Percentiles rank a stretch among this genome's conserved stretches.
These are phyloP conservation scores for Diglossa brunneiventris DNA, from an alignment of 2,113 vertebrate genomes.

Conservation along the genomic window DNA sequence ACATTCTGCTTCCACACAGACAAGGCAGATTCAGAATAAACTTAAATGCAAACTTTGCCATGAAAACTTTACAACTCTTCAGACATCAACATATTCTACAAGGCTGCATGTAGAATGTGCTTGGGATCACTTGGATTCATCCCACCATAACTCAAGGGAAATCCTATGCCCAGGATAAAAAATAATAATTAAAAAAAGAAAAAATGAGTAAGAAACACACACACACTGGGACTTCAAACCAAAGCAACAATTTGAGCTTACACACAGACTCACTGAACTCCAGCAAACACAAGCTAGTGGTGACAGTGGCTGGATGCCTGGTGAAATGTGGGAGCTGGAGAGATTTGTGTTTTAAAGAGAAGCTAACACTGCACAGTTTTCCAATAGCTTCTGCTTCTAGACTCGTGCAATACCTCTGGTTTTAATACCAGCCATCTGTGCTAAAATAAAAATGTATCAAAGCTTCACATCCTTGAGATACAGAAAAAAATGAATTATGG, in stretches of 20 bases:
- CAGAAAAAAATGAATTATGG: background rate
- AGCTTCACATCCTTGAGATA: background rate
- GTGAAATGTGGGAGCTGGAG: background rate
- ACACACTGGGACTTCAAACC: background rate
- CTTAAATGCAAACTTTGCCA: background rate
- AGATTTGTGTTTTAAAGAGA: background rate
- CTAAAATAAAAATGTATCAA: background rate
- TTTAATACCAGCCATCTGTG: slow-evolving; percentile 4
- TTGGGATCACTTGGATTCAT: background rate
- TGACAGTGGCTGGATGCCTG: background rate
- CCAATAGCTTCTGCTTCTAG: background rate
- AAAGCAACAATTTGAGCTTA: background rate
- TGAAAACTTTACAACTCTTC: background rate
- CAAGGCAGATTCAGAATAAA: background rate
- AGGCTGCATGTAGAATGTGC: background rate
- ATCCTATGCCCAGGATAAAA: background rate
- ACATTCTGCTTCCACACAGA: background rate
- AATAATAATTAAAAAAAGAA: background rate
- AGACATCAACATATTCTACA: background rate
- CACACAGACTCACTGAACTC: background rate
- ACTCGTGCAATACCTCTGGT: background rate
- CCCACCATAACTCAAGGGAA: background rate
- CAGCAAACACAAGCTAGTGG: background rate
- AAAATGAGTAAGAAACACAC: background rate
- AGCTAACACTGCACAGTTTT: background rate